These are phyloP conservation scores for Psittacula cyanocephala DNA, from an alignment of 2,113 vertebrate species.

Conservation along the genomic window DNA sequence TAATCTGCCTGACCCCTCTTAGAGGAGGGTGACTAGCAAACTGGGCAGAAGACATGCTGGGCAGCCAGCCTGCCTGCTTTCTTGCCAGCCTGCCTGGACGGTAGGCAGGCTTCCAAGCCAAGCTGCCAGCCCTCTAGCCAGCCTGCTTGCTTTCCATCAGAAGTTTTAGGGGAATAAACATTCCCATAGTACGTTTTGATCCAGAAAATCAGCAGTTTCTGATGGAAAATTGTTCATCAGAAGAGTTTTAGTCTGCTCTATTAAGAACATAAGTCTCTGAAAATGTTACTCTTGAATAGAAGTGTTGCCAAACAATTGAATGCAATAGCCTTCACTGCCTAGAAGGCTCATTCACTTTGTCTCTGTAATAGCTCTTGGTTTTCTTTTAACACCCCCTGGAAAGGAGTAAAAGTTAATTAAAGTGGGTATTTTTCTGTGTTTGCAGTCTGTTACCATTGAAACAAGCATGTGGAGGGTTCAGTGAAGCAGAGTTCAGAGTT, in stretches of 20 bases:
- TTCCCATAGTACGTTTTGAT: neutral
- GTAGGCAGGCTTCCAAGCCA: neutral
- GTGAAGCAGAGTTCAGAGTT: neutral
- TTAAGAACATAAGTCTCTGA: slow-evolving; percentile 50
- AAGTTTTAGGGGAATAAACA: slow-evolving; percentile 12
- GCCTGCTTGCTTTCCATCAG: neutral
- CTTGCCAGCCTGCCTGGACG: neutral
- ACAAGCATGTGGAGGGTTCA: neutral
- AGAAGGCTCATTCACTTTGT: slow-evolving; percentile 22
- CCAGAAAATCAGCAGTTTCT: slow-evolving; percentile 55
- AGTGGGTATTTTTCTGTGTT: slow-evolving; percentile 36
- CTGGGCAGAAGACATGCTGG: neutral
- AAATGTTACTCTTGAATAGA: slow-evolving; percentile 47
- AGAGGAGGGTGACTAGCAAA: neutral
- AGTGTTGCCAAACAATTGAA: slow-evolving; percentile 46
- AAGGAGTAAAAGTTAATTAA: slow-evolving; percentile 68
- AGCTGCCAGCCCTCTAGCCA: slow-evolving; percentile 41
- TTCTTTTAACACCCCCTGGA: slow-evolving; percentile 45
- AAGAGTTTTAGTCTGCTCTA: slow-evolving; percentile 38
- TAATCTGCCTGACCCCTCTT: neutral
- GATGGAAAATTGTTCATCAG: slow-evolving; percentile 51
- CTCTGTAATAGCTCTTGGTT: slow-evolving; percentile 45
- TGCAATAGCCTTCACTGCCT: slow-evolving; percentile 23
- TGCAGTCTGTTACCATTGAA: slow-evolving; percentile 37
- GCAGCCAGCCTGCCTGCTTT: neutral